Evolutionary conservation across 2,113 vertebrate genomes (phyloP).

Genomic region (Anas platyrhynchos): DNA sequence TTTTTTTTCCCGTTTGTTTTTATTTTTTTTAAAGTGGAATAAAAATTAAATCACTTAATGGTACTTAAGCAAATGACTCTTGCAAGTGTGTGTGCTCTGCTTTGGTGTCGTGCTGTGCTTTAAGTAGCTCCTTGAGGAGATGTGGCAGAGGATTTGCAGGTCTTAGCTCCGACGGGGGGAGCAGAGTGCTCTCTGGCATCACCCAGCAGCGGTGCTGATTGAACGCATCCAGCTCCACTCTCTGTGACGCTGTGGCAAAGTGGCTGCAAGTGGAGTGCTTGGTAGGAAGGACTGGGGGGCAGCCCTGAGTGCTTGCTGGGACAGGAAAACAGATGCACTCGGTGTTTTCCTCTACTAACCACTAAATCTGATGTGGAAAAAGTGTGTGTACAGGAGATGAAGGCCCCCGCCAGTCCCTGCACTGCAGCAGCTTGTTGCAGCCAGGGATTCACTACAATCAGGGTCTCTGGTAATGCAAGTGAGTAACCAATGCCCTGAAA

Average conservation of each 20-base stretch:
- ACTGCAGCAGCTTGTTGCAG: background rate
- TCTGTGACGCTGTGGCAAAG: background rate
- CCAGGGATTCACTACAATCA: background rate
- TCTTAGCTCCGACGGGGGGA: background rate
- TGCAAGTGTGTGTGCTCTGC: slow-evolving; percentile 14
- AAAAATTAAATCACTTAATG: background rate
- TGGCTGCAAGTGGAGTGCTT: background rate
- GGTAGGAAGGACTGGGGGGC: background rate
- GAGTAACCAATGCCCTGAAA: background rate
- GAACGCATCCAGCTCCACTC: background rate
- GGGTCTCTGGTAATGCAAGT: accelerated
- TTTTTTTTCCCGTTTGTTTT: background rate
- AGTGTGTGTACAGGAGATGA: accelerated
- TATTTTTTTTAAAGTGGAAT: background rate
- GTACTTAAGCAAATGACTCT: slow-evolving; percentile 38
- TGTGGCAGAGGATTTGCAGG: background rate
- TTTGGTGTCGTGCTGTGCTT: slow-evolving; percentile 4
- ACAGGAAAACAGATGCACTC: background rate
- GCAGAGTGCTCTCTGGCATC: background rate
- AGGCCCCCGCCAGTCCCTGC: background rate
- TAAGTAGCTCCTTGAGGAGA: background rate
- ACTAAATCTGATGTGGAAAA: background rate
- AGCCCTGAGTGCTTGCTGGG: background rate
- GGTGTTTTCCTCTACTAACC: background rate
- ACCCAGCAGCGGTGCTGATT: background rate